These are phyloP conservation scores for Tychaedon coryphoeus DNA, from an alignment of 2,113 vertebrate genomes.

Conservation along the genomic window DNA sequence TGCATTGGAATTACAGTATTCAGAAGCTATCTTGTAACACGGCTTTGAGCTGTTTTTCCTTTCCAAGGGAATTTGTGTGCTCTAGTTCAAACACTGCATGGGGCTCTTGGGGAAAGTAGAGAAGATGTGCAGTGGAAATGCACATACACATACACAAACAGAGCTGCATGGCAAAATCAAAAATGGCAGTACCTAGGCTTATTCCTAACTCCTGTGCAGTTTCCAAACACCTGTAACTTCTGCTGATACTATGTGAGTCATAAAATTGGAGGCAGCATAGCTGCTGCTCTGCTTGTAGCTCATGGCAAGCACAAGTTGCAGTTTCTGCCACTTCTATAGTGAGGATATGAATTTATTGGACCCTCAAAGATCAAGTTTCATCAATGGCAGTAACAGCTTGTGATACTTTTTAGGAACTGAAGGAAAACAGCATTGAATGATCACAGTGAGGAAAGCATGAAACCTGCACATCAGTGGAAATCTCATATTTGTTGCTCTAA, in stretches of 20 bases:
- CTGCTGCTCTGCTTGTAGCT: neutral
- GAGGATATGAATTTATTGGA: neutral
- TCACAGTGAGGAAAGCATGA: neutral
- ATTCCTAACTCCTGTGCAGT: neutral
- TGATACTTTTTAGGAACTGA: neutral
- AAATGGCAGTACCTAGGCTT: neutral
- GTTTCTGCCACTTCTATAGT: neutral
- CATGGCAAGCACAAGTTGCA: neutral
- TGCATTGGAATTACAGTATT: neutral
- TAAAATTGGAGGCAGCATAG: neutral
- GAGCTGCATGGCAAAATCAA: neutral
- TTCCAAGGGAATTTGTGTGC: neutral
- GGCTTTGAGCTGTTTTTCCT: neutral
- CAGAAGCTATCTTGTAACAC: neutral
- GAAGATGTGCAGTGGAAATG: neutral
- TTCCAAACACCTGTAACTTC: neutral
- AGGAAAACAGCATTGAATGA: neutral
- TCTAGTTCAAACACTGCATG: neutral
- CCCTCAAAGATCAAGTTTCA: neutral
- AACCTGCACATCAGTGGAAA: neutral
- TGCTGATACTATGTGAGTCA: neutral
- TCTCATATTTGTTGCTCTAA: neutral
- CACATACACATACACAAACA: neutral
- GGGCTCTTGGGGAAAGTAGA: accelerated
- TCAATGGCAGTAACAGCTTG: neutral